Evolutionary conservation across 2,113 vertebrate genomes (phyloP).

Genomic region (Odobenus rosmarus): DNA sequence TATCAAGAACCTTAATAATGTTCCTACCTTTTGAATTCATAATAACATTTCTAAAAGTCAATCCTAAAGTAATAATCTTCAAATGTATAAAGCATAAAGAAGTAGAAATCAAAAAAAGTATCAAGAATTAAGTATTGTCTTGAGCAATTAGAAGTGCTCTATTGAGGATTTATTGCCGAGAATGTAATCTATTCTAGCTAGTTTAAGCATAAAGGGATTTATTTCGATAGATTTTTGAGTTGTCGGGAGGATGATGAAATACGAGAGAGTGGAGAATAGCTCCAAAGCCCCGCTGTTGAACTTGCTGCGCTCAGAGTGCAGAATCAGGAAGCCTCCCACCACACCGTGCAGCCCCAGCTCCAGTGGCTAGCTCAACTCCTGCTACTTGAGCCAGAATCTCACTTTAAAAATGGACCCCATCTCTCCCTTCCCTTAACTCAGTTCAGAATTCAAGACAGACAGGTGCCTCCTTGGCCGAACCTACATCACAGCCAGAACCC

Average conservation of each 20-base stretch:
- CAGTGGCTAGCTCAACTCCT: not conserved
- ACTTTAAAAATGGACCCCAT: not conserved
- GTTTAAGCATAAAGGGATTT: not conserved
- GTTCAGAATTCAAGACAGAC: not conserved
- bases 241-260: not conserved
- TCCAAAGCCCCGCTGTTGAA: not conserved
- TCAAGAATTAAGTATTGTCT: not conserved
- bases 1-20: slow-evolving; percentile 26
- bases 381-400: not conserved
- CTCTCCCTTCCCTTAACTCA: not conserved
- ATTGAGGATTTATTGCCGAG: not conserved
- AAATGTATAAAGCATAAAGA: not conserved
- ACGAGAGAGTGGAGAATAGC: not conserved
- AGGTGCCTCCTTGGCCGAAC: not conserved
- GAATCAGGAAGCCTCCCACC: not conserved
- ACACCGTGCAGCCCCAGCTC: not conserved
- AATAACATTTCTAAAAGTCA: slow-evolving; percentile 34
- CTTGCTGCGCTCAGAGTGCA: not conserved
- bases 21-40: slow-evolving; percentile 18
- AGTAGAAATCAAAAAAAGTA: not conserved
- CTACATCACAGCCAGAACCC: not conserved
- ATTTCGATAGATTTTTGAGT: not conserved
- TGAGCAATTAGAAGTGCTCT: not conserved
- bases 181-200: not conserved
- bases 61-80: not conserved